phyloP scores from a whole-genome alignment of 2,888 invertebrate species.

The Stenodera caucasica region DNA sequence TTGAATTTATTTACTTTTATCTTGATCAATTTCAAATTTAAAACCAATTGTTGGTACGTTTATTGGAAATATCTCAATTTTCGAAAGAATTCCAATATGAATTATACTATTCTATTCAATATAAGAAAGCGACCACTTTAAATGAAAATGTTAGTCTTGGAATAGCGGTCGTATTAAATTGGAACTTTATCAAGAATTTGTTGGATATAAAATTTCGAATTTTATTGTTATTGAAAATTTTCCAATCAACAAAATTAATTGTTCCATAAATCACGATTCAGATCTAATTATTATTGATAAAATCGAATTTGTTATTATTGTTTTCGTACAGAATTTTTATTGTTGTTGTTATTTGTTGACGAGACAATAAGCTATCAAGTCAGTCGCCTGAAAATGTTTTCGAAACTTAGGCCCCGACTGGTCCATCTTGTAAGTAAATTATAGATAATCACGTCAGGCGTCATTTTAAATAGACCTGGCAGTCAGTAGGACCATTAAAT shows the following conservation, averaged over 20 bases:
- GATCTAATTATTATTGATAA: not conserved
- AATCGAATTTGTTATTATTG: not conserved
- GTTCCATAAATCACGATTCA: not conserved
- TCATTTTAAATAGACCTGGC: slow-evolving; percentile 1
- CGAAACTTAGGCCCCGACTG: not conserved
- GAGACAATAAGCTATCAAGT: not conserved
- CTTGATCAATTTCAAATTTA: slow-evolving; percentile 10
- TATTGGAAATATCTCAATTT: slow-evolving; percentile 30
- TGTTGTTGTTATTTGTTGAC: not conserved
- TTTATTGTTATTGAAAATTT: not conserved
- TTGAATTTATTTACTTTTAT: slow-evolving; percentile 1
- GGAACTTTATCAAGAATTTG: slow-evolving; percentile 6
- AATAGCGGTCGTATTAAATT: slow-evolving; percentile 14
- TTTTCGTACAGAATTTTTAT: not conserved
- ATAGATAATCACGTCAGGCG: slow-evolving; percentile 5
- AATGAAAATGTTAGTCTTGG: slow-evolving; percentile 19
- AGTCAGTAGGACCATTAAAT: not conserved
- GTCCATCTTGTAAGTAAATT: not conserved
- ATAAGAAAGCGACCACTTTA: slow-evolving; percentile 23
- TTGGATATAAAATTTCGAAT: not conserved
- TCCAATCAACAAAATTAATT: slow-evolving; percentile 2
- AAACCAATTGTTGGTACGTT: slow-evolving; percentile 27
- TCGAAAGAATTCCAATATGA: slow-evolving; percentile 28
- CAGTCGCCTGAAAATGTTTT: not conserved
- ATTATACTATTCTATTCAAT: slow-evolving; percentile 19